Conservation (phyloP, 2,113 vertebrate species). For the Greenwoodochromis staneri region DNA sequence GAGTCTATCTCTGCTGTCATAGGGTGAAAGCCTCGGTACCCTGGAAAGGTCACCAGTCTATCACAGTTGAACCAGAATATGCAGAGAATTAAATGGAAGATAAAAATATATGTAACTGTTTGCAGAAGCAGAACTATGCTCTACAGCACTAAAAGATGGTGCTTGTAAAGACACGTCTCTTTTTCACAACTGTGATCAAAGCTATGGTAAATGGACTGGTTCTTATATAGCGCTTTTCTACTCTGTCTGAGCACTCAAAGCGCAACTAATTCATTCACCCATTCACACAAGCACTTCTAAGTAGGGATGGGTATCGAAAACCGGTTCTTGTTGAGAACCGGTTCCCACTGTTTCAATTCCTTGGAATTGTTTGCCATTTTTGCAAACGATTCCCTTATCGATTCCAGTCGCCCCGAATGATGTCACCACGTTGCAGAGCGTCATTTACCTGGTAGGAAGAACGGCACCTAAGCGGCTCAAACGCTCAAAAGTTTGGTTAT, state of each 20-base stretch:
- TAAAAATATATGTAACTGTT: not conserved
- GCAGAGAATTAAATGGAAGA: not conserved
- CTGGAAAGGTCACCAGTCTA: not conserved
- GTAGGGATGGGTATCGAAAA: too few species aligned
- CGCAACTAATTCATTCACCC: not conserved
- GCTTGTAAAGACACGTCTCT: not conserved
- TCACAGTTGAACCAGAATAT: not conserved
- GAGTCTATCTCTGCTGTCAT: not conserved
- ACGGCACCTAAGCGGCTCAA: too few species aligned
- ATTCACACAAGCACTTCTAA: too few species aligned
- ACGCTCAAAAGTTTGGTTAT: too few species aligned
- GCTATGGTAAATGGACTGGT: not conserved
- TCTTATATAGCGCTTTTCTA: not conserved
- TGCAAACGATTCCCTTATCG: too few species aligned
- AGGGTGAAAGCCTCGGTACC: not conserved
- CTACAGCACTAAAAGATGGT: not conserved
- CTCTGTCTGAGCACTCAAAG: not conserved
- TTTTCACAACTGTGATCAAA: not conserved
- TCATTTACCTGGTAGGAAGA: too few species aligned
- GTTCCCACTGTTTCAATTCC: too few species aligned
- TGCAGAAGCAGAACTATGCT: not conserved
- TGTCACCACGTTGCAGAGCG: too few species aligned
- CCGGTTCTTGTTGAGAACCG: too few species aligned
- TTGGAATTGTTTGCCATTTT: too few species aligned
- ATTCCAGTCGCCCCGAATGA: too few species aligned